phyloP scores from a whole-genome alignment of 2,113 vertebrate genomes.

The Cricetomys ansorgei region DNA sequence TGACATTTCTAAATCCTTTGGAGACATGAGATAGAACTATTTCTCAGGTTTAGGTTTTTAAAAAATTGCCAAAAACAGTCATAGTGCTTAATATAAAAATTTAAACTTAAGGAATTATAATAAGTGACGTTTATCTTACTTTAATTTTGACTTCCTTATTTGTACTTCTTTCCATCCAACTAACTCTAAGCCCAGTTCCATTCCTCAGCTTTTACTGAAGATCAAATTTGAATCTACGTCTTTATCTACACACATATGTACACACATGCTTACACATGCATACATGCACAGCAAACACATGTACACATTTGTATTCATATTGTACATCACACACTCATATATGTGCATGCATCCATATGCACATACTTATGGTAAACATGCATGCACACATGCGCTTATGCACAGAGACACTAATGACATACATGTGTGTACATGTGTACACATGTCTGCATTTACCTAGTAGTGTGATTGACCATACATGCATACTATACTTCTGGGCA shows the following conservation, averaged over 20 bases:
- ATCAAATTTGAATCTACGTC: not conserved
- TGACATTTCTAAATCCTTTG: slow-evolving; percentile 7
- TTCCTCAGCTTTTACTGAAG: not conserved
- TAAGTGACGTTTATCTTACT: slow-evolving; percentile 11
- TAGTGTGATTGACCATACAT: not conserved
- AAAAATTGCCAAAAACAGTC: not conserved
- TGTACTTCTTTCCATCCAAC: not conserved
- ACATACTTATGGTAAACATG: not conserved
- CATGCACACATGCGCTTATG: not conserved
- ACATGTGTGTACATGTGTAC: not conserved
- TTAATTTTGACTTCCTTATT: not conserved
- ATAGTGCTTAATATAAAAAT: slow-evolving; percentile 39
- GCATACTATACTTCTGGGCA: not conserved
- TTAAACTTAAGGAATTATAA: slow-evolving; percentile 11
- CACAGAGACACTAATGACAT: too few species aligned
- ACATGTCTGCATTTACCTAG: not conserved
- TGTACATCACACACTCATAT: not conserved
- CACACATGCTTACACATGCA: not conserved
- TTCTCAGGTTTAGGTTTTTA: not conserved
- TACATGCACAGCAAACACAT: not conserved
- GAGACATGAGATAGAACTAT: slow-evolving; percentile 33
- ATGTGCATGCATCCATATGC: not conserved
- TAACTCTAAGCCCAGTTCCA: not conserved
- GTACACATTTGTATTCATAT: not conserved
- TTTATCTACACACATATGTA: not conserved